Evolutionary conservation across 2,797 vertebrate species (phyloP).

Genomic region (Ispidina picta): DNA sequence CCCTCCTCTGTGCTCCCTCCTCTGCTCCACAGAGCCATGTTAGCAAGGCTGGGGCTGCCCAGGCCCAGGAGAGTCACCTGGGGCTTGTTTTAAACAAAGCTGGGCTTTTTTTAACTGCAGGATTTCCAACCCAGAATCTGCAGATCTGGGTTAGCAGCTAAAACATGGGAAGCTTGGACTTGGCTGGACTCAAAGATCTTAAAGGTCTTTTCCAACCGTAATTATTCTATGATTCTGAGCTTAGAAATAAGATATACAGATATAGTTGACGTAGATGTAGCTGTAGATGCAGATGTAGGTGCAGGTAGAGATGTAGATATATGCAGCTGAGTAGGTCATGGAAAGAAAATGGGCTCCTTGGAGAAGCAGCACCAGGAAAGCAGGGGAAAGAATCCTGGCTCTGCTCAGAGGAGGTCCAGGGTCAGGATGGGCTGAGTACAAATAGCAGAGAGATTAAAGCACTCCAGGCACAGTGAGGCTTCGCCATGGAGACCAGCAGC

Average conservation of each 20-base stretch:
- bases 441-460: neutral
- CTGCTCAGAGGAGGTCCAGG: neutral
- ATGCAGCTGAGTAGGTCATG: neutral
- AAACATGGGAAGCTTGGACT: neutral
- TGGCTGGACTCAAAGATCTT: neutral
- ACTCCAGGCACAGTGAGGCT: neutral
- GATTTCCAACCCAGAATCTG: neutral
- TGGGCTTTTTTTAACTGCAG: neutral
- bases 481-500: neutral
- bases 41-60: neutral
- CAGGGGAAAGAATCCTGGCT: neutral
- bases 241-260: neutral
- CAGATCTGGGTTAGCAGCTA: neutral
- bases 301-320: neutral
- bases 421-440: neutral
- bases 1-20: neutral
- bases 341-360: neutral
- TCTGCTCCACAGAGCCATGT: rapidly evolving
- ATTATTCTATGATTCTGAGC: neutral
- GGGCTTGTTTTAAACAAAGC: neutral
- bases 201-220: neutral
- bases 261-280: neutral
- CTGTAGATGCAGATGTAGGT: no score
- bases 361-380: neutral
- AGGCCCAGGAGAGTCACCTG: neutral